These are phyloP conservation scores for Meta bourneti DNA, from an alignment of 2,888 invertebrate genomes.

Conservation along the genomic window DNA sequence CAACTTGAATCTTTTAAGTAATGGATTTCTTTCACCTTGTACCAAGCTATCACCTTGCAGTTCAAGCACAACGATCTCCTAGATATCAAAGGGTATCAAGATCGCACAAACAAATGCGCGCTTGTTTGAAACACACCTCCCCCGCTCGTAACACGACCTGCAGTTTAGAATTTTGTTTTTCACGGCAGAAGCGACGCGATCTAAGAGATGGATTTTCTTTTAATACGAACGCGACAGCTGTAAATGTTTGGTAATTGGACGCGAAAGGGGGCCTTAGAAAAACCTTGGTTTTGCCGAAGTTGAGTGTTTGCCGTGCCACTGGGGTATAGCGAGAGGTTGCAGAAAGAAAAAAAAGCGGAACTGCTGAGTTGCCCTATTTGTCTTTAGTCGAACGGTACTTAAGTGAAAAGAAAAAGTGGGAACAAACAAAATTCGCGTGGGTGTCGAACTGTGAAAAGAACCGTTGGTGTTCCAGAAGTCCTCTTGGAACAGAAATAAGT, in stretches of 20 bases:
- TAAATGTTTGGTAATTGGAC: slow-evolving; percentile 23
- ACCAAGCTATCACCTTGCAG: not conserved
- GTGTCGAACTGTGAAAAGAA: not conserved
- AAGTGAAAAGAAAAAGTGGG: not conserved
- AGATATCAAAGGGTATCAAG: not conserved
- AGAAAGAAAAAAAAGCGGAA: not conserved
- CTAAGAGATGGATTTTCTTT: not conserved
- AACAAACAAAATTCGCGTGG: not conserved
- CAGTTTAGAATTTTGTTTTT: not conserved
- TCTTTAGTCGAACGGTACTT: not conserved
- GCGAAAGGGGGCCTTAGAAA: not conserved
- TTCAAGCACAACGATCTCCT: not conserved
- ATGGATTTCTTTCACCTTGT: not conserved
- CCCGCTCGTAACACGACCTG: not conserved
- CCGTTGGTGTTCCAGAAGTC: not conserved
- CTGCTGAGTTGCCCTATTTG: not conserved
- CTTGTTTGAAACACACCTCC: not conserved
- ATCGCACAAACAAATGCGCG: not conserved
- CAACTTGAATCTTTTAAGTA: not conserved
- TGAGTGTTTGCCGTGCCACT: not conserved
- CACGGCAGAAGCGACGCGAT: not conserved
- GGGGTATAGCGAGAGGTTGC: not conserved
- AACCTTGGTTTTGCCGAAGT: not conserved
- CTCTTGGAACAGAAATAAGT: not conserved
- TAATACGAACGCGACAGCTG: slow-evolving; percentile 20